A percentile compares a stretch with the other conserved stretches of the same genome.
phyloP scores from a whole-genome alignment of 2,888 invertebrate species.

The Papilio protenor region DNA sequence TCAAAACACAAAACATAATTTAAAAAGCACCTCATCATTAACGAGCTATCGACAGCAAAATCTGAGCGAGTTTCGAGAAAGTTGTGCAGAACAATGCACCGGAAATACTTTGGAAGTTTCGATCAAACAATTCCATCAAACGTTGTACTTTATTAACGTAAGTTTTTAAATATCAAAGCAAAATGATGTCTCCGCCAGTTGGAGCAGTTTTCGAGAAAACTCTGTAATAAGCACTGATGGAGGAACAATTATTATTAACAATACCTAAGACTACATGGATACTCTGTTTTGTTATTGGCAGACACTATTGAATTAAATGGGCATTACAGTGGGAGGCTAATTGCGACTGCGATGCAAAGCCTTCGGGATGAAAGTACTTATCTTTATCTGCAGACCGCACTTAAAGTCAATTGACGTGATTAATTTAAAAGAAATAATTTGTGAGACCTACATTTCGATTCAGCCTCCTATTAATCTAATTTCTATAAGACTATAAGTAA shows the following conservation, averaged over 20 bases:
- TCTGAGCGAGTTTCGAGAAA: not conserved
- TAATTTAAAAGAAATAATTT: not conserved
- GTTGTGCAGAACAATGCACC: not conserved
- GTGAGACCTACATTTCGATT: not conserved
- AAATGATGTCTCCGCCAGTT: not conserved
- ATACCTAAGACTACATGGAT: not conserved
- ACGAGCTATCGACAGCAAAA: not conserved
- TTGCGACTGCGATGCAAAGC: constrained; percentile 12
- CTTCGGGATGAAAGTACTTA: constrained; percentile 25
- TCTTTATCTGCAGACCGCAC: not conserved
- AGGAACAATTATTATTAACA: not conserved
- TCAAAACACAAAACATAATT: too few relatives aligned
- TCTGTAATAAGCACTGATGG: not conserved
- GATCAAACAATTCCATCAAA: not conserved
- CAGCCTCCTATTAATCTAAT: not conserved
- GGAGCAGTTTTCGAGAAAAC: not conserved
- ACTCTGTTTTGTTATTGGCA: not conserved
- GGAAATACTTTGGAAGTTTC: not conserved
- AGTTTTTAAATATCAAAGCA: not conserved
- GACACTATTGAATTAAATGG: constrained; percentile 22
- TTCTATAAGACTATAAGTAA: too few relatives aligned
- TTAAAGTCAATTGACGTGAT: not conserved
- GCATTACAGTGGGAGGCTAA: constrained; percentile 24
- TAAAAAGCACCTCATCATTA: not conserved
- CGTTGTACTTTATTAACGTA: not conserved